phyloP scores from a whole-genome alignment of 2,888 invertebrate species.

The Physocephala rufipes region DNA sequence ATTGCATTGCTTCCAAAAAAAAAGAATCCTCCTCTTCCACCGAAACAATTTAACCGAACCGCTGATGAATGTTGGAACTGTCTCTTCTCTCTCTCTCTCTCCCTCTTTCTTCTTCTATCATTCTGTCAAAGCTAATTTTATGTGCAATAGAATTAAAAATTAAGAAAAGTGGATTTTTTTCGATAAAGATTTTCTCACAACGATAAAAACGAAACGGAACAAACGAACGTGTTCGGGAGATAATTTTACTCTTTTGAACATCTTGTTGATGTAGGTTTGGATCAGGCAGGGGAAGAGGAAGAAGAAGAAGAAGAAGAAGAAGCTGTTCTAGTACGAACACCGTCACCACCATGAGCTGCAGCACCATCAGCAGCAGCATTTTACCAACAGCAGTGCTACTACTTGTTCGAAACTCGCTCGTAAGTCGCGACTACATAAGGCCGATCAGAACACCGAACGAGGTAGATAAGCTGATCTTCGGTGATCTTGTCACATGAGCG shows the following conservation, averaged over 20 bases:
- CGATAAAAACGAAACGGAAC: slow-evolving; percentile 19
- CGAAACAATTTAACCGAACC: too few species aligned
- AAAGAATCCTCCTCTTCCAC: too few species aligned
- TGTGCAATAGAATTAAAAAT: too few species aligned
- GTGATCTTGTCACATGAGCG: not conserved
- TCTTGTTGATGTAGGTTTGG: too few species aligned
- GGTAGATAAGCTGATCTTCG: slow-evolving; percentile 10
- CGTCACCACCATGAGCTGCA: too few species aligned
- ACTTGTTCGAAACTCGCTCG: too few species aligned
- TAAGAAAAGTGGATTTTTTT: not conserved
- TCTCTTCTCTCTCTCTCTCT: not conserved
- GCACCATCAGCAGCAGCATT: too few species aligned
- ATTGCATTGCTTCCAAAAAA: too few species aligned
- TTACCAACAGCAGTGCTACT: too few species aligned
- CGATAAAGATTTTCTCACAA: slow-evolving; percentile 25
- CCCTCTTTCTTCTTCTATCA: not conserved
- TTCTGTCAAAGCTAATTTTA: not conserved
- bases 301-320: too few species aligned
- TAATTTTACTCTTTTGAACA: slow-evolving; percentile 23
- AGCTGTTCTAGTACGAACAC: too few species aligned
- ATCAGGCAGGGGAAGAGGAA: not conserved
- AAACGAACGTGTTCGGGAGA: slow-evolving; percentile 22
- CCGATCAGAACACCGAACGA: not conserved
- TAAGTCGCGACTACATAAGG: not conserved
- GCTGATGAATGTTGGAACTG: too few species aligned